Conservation (phyloP, 2,797 vertebrate genomes). For the Alca torda region DNA sequence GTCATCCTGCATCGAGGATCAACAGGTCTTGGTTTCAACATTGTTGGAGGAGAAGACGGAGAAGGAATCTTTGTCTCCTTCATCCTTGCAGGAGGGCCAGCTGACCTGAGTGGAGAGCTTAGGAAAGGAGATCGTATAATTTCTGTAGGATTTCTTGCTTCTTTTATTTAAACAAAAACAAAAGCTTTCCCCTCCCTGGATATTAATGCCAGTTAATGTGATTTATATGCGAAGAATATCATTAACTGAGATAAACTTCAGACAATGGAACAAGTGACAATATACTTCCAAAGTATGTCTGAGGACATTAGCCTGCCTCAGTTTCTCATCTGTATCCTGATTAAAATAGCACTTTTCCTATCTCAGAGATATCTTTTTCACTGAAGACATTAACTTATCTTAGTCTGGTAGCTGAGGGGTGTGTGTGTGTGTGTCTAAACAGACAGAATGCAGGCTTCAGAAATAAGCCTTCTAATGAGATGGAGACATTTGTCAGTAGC, state of each 20-base stretch:
- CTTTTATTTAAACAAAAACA: background rate
- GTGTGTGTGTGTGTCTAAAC: background rate
- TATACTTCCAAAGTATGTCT: background rate
- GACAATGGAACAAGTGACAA: background rate
- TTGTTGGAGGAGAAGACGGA: slow-evolving; percentile 96
- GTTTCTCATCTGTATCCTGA: background rate
- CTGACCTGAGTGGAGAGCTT: slow-evolving; percentile 95
- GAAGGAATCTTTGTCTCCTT: slow-evolving; percentile 99
- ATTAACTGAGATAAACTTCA: background rate
- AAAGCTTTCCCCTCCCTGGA: background rate
- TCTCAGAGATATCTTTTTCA: background rate
- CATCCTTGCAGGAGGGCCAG: slow-evolving; percentile 96
- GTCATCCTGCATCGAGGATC: slow-evolving; percentile 91
- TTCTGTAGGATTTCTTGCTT: slow-evolving; percentile 80
- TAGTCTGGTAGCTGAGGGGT: background rate
- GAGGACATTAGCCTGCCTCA: background rate
- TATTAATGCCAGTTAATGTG: background rate
- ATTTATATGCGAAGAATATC: background rate
- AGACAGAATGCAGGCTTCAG: background rate
- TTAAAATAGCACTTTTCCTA: background rate
- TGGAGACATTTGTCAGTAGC: background rate
- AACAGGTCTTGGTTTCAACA: slow-evolving; percentile 97
- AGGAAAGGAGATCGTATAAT: slow-evolving; percentile 94
- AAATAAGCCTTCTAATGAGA: background rate
- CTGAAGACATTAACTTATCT: background rate